Evolutionary conservation across 2,888 invertebrate genomes (phyloP).

Genomic region (Formica aserva): DNA sequence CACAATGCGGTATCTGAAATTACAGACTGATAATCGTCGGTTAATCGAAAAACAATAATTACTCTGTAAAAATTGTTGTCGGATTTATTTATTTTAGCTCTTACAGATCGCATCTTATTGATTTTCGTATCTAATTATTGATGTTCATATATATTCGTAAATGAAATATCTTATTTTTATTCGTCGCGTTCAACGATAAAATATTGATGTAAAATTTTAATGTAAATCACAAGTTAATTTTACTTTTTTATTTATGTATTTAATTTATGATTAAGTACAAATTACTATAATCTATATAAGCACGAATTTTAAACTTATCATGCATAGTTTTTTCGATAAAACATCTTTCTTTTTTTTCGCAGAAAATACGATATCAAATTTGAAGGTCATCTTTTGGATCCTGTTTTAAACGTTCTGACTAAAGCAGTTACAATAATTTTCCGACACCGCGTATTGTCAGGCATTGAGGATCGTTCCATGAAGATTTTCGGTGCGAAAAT

Average conservation of each 20-base stretch:
- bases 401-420: constrained; percentile 63
- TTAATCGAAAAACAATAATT: not conserved
- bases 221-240: not conserved
- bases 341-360: constrained; percentile 14
- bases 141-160: not conserved
- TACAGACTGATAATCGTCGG: not conserved
- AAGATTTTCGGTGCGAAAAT: not conserved
- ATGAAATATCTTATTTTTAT: not conserved
- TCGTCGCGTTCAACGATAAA: not conserved
- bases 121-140: constrained; percentile 8
- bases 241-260: not conserved
- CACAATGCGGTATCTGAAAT: not conserved
- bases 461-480: not conserved
- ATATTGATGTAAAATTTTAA: not conserved
- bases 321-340: not conserved
- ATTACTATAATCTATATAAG: not conserved
- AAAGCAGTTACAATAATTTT: constrained; percentile 62
- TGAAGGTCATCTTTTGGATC: constrained; percentile 69
- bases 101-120: not conserved
- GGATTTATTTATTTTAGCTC: not conserved
- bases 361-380: constrained; percentile 70
- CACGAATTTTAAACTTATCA: not conserved
- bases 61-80: constrained; percentile 1
- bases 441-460: not conserved
- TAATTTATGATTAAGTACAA: constrained; percentile 11